Conservation (phyloP, 2,797 vertebrate species). For the Phaenicophaeus curvirostris region DNA sequence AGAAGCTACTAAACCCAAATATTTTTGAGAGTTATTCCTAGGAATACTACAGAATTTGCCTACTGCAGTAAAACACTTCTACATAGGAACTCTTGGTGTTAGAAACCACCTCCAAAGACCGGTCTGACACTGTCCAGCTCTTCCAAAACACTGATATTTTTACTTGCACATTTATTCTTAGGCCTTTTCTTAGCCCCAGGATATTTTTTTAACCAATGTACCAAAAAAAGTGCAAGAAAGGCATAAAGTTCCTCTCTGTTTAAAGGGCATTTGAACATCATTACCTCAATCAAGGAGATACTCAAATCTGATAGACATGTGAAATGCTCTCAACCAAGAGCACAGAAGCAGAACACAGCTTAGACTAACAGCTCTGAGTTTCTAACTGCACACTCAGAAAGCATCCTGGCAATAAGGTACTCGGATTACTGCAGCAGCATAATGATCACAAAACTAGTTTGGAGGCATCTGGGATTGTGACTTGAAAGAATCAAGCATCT, state of each 20-base stretch:
- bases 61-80: not conserved
- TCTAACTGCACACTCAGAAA: not conserved
- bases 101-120: not conserved
- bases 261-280: not conserved
- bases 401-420: not conserved
- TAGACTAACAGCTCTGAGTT: not conserved
- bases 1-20: not conserved
- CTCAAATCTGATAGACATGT: not conserved
- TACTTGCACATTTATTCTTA: not conserved
- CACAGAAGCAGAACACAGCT: not conserved
- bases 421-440: constrained; percentile 11
- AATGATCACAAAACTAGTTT: constrained; percentile 5
- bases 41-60: not conserved
- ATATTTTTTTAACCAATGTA: not conserved
- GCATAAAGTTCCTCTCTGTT: not conserved
- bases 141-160: not conserved
- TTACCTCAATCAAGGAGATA: not conserved
- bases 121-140: not conserved
- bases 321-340: not conserved
- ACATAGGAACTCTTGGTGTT: not conserved
- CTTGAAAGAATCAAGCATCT: constrained; percentile 26
- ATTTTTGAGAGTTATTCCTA: no score
- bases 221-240: not conserved
- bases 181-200: not conserved
- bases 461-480: constrained; percentile 12